Evolutionary conservation across 1,140 invertebrate genomes (phyloP), one percentile per base, ranked within the genome.

Genomic region (Tetramorium parvispinum): DNA sequence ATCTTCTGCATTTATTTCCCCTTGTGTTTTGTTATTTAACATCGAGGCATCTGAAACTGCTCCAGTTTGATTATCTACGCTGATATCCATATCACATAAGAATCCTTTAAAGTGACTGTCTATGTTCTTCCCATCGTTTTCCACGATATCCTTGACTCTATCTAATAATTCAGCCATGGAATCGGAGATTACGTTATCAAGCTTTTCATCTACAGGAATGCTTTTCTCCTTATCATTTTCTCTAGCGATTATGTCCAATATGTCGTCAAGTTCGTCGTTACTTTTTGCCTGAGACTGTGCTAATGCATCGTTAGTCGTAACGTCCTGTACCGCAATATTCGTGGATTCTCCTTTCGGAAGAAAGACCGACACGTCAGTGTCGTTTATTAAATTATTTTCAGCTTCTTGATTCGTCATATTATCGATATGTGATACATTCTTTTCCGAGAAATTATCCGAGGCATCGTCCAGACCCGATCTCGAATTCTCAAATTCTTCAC

Each of bases 341-440:
- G 89, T 92, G 18, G 93, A 94, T 89, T 94, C 93, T 4, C 87
- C 86, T 73, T 88, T 87, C 0, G 93, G 92, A 85, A 94, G 57
- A 87, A 94, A 93, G 24, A 79, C 76, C 1, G 88, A 91, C n/a
- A 83, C 49, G 21, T 93, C 86, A 13, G 92, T 71, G 37, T 89
- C 90, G 57, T 49, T 75, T 7, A 85, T 49, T 51, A 76, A 65
- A 8, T 92, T 85, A 27, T 55, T 65, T 81, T 81, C 37, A 57
- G 71, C 27, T 13, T 86, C 32, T 59, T 53, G 8, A 59, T 57
- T 49, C 49, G 79, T 61, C 21, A 24, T 21, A 5, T 78, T 51
- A 32, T 89, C 59, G 21, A 61, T 6, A 49, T n/a, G 51, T 59
- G 49, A 59, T 59, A n/a, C 10, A 40, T 75, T 40, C 37, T 81